Percentiles rank a stretch among this genome's conserved stretches.
Evolutionary conservation across 2,113 vertebrate genomes (phyloP).

Genomic region (Hypanus sabinus): DNA sequence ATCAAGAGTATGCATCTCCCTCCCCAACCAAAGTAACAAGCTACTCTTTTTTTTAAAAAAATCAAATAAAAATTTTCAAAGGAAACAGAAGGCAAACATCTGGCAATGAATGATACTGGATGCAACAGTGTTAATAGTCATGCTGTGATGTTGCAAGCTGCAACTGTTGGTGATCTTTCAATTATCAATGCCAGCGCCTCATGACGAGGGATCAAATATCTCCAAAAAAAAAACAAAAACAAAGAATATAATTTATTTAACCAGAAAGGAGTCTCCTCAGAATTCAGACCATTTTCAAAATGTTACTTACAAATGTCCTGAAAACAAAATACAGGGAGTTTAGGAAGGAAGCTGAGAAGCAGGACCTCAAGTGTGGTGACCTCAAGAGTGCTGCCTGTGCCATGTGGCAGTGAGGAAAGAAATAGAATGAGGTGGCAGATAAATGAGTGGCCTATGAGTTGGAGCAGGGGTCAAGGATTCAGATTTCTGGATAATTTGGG

Average conservation of each 20-base stretch:
- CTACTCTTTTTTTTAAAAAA: neutral
- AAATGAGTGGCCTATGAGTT: too few species aligned
- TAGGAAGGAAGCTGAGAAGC: too few species aligned
- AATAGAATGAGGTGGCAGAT: too few species aligned
- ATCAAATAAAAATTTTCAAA: constrained; percentile 8
- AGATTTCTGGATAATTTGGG: too few species aligned
- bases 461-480: too few species aligned
- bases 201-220: neutral
- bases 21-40: neutral
- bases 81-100: neutral
- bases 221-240: neutral
- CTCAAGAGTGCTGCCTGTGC: too few species aligned
- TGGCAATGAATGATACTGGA: neutral
- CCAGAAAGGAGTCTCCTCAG: neutral
- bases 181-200: neutral
- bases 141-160: neutral
- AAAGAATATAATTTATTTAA: neutral
- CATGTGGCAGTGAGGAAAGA: too few species aligned
- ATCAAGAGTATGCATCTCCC: neutral
- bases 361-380: too few species aligned
- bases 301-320: too few species aligned
- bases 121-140: neutral
- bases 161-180: neutral
- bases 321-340: too few species aligned
- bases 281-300: neutral